Evolutionary conservation across 2,888 invertebrate species (phyloP).

Genomic region (Phyto melanocephala): DNA sequence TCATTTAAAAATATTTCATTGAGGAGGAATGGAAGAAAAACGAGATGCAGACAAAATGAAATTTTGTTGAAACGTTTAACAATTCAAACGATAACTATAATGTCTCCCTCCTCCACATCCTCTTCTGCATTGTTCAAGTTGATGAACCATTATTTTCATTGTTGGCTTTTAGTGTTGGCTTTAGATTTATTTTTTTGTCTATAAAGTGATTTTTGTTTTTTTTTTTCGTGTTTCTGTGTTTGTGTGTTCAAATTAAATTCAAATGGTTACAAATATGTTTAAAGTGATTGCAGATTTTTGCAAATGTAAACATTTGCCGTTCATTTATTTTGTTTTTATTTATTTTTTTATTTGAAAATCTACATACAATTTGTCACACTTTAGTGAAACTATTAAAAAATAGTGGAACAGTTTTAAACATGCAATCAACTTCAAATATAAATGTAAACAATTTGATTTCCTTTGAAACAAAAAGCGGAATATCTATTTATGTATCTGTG

Average conservation of each 20-base stretch:
- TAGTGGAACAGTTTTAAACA: background rate
- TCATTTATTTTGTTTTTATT: background rate
- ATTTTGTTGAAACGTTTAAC: constrained; percentile 36
- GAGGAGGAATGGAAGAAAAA: background rate
- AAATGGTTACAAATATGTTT: constrained; percentile 8
- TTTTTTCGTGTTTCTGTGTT: background rate
- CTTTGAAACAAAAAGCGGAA: no score
- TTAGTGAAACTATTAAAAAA: background rate
- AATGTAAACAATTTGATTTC: background rate
- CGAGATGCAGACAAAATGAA: constrained; percentile 3
- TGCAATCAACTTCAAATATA: background rate
- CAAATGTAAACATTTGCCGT: constrained; percentile 21
- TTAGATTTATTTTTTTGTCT: constrained; percentile 11
- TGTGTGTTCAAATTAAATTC: constrained; percentile 13
- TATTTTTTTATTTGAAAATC: background rate
- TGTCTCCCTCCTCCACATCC: background rate
- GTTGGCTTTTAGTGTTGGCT: background rate
- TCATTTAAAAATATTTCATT: constrained; percentile 8
- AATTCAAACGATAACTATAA: constrained; percentile 1
- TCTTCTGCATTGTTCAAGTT: background rate
- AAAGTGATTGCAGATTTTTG: background rate
- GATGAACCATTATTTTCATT: constrained; percentile 10
- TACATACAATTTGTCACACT: constrained; percentile 26
- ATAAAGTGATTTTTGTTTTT: background rate
- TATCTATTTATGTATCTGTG: no score